Conservation (phyloP, 2,113 vertebrate genomes). For the Dromiciops gliroides region DNA sequence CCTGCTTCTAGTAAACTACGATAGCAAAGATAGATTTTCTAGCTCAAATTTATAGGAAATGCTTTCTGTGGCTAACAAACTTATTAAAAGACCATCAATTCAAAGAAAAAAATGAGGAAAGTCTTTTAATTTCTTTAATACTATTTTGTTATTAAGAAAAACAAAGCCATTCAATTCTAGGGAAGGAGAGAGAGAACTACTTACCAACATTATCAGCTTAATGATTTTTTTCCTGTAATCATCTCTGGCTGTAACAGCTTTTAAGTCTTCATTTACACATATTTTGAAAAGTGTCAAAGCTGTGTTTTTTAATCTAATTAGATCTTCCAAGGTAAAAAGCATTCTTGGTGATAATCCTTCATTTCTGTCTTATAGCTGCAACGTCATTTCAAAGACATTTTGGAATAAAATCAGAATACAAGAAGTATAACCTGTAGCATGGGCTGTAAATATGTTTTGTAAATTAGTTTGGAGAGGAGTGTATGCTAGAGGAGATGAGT, state of each 20-base stretch:
- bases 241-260: slow-evolving; percentile 26
- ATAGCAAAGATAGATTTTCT: slow-evolving; percentile 6
- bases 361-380: slow-evolving; percentile 10
- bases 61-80: slow-evolving; percentile 33
- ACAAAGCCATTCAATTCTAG: not conserved
- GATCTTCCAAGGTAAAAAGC: slow-evolving; percentile 17
- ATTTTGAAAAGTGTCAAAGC: slow-evolving; percentile 25
- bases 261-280: slow-evolving; percentile 8
- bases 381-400: not conserved
- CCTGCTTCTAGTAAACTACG: too few relatives aligned
- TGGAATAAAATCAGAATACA: slow-evolving; percentile 33
- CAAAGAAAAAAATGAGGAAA: slow-evolving; percentile 21
- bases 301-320: slow-evolving; percentile 13
- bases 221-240: slow-evolving; percentile 47
- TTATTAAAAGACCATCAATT: slow-evolving; percentile 59
- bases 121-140: slow-evolving; percentile 32
- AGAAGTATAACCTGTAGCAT: not conserved
- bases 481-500: not conserved
- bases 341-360: not conserved
- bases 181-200: slow-evolving; percentile 43
- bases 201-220: slow-evolving; percentile 44
- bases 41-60: slow-evolving; percentile 31
- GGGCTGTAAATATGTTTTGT: not conserved
- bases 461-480: not conserved
- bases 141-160: slow-evolving; percentile 16